A percentile compares a stretch with the other conserved stretches of the same genome.
Evolutionary conservation across 2,888 invertebrate genomes (phyloP).

Genomic region (Rhagium mordax): DNA sequence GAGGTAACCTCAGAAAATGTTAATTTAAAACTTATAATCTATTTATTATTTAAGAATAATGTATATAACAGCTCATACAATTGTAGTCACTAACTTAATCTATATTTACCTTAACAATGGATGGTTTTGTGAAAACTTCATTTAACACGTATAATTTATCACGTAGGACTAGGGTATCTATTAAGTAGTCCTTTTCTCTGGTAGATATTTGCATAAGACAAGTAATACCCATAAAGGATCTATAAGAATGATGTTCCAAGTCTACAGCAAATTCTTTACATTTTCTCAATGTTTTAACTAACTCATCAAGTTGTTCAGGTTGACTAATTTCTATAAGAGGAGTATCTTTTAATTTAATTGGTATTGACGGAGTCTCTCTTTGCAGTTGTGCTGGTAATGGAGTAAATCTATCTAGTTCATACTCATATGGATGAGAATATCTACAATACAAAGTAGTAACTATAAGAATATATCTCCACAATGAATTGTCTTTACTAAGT

Average conservation of each 20-base stretch:
- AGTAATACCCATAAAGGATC: constrained; percentile 94
- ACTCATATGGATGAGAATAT: constrained; percentile 90
- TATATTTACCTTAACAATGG: constrained; percentile 84
- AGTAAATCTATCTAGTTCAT: constrained; percentile 84
- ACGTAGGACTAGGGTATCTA: constrained; percentile 90
- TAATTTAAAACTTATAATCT: too few species aligned
- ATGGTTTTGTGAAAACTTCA: constrained; percentile 90
- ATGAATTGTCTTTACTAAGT: constrained; percentile 8
- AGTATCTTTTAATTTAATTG: constrained; percentile 75
- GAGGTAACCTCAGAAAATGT: too few species aligned
- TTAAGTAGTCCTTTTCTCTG: constrained; percentile 84
- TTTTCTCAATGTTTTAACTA: constrained; percentile 78
- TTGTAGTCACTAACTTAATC: neutral
- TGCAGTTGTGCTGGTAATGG: constrained; percentile 73
- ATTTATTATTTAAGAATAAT: too few species aligned
- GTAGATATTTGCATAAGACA: constrained; percentile 97
- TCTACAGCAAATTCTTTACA: constrained; percentile 90
- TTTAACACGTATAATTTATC: constrained; percentile 88
- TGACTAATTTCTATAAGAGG: constrained; percentile 80
- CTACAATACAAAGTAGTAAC: constrained; percentile 67
- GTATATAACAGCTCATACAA: too few species aligned
- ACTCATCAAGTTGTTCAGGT: constrained; percentile 75
- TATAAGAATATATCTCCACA: too few species aligned
- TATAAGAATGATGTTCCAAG: constrained; percentile 93
- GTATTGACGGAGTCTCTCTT: constrained; percentile 65